Evolutionary conservation across 2,888 invertebrate genomes (phyloP).

Genomic region (Autographa pulchrina): DNA sequence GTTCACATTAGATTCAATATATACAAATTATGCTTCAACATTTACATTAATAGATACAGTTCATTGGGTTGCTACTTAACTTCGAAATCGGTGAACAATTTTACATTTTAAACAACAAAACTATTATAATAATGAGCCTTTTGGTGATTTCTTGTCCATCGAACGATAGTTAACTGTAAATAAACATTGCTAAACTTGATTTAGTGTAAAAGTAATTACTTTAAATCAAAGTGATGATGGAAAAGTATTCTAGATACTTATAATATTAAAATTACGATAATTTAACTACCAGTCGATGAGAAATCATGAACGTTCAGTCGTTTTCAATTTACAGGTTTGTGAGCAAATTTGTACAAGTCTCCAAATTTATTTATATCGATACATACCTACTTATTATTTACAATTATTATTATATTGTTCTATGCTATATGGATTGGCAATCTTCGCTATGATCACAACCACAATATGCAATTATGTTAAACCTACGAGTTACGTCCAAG

Average conservation of each 20-base stretch:
- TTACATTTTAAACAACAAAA: constrained; percentile 78
- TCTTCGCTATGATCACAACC: constrained; percentile 88
- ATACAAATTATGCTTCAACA: constrained; percentile 88
- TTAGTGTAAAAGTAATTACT: constrained; percentile 26
- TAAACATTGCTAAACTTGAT: constrained; percentile 47
- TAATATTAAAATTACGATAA: constrained; percentile 57
- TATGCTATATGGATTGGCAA: constrained; percentile 86
- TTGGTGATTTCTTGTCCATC: constrained; percentile 67
- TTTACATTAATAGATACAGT: constrained; percentile 85
- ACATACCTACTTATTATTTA: constrained; percentile 82
- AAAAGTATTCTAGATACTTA: constrained; percentile 52
- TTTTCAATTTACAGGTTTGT: constrained; percentile 86
- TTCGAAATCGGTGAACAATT: constrained; percentile 73
- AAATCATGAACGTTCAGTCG: constrained; percentile 86
- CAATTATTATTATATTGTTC: constrained; percentile 69
- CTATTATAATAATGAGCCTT: constrained; percentile 79
- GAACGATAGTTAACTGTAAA: constrained; percentile 66
- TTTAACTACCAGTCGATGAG: constrained; percentile 86
- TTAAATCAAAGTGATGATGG: constrained; percentile 17
- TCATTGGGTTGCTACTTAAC: constrained; percentile 77
- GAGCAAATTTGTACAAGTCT: constrained; percentile 89
- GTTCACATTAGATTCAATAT: constrained; percentile 88
- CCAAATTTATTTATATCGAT: constrained; percentile 84
- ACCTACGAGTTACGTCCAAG: constrained; percentile 62
- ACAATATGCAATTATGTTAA: constrained; percentile 82